These are phyloP conservation scores for Drosophila triauraria DNA, from an alignment of 1,140 invertebrate genomes.

Conservation along the genomic window DNA sequence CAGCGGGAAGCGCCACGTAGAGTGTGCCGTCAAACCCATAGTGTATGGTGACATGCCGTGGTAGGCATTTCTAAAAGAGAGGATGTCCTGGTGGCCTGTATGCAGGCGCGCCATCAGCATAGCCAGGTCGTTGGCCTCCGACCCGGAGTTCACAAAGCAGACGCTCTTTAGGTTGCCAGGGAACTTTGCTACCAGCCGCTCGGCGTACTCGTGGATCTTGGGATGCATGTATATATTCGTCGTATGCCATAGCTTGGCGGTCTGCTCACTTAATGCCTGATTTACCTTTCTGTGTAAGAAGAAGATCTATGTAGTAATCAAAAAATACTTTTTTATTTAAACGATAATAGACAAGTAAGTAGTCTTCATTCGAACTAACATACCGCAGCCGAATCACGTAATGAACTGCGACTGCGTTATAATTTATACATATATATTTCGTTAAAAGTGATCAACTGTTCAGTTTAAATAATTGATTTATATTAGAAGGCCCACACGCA, in stretches of 20 bases:
- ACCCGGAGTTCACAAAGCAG: constrained; percentile 98
- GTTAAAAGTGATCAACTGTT: too few relatives aligned
- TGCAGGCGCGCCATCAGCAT: constrained; percentile 93
- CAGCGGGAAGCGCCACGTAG: constrained; percentile 92
- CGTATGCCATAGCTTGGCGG: constrained; percentile 94
- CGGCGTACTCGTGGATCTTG: constrained; percentile 95
- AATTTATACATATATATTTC: too few relatives aligned
- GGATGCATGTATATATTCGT: constrained; percentile 96
- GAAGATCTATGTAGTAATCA: background rate
- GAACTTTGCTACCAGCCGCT: constrained; percentile 92
- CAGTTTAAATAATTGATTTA: too few relatives aligned
- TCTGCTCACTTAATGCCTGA: constrained; percentile 91
- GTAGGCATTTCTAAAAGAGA: constrained; percentile 95
- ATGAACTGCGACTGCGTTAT: too few relatives aligned
- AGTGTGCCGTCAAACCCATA: constrained; percentile 93
- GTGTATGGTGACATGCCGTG: constrained; percentile 95
- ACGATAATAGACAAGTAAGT: background rate
- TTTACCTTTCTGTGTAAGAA: constrained; percentile 89
- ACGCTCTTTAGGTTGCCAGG: constrained; percentile 95
- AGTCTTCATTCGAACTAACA: too few relatives aligned
- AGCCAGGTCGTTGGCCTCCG: constrained; percentile 98
- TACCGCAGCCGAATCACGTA: too few relatives aligned
- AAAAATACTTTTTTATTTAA: background rate
- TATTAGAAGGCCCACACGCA: too few relatives aligned
- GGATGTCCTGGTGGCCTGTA: constrained; percentile 93